Conservation (phyloP, 2,113 vertebrate genomes). For the Agelaius tricolor region DNA sequence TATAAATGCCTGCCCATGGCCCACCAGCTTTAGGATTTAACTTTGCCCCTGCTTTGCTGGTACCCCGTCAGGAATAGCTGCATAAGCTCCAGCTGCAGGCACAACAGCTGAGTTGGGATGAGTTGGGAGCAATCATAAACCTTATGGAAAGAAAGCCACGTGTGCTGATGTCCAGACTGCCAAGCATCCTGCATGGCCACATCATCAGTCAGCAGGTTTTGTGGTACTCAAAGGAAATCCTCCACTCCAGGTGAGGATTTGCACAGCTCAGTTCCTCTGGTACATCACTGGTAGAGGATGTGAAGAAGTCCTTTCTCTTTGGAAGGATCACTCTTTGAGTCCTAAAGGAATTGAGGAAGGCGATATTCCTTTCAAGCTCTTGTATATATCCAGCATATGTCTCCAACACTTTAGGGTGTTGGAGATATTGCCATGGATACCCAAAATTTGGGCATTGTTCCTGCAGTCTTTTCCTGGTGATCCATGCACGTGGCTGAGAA, state of each 20-base stretch:
- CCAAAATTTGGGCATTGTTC: background rate
- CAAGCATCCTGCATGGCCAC: background rate
- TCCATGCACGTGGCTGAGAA: background rate
- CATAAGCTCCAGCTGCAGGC: background rate
- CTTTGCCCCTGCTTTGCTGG: background rate
- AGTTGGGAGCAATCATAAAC: background rate
- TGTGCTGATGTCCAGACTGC: background rate
- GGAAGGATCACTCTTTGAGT: background rate
- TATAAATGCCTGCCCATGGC: background rate
- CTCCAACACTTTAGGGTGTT: background rate
- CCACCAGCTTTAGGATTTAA: background rate
- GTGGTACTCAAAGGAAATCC: background rate
- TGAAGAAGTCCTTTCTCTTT: background rate
- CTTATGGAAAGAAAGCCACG: accelerated
- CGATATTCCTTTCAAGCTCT: background rate
- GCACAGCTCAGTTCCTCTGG: background rate
- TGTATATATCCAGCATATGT: background rate
- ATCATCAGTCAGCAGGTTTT: background rate
- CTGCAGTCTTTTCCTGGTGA: background rate
- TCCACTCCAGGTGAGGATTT: background rate
- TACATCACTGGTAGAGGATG: background rate
- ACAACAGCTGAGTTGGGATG: background rate
- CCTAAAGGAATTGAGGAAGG: background rate
- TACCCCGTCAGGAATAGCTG: background rate
- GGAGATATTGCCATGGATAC: background rate